Evolutionary conservation across 1,140 invertebrate species (phyloP).

Genomic region (Oedothorax gibbosus): DNA sequence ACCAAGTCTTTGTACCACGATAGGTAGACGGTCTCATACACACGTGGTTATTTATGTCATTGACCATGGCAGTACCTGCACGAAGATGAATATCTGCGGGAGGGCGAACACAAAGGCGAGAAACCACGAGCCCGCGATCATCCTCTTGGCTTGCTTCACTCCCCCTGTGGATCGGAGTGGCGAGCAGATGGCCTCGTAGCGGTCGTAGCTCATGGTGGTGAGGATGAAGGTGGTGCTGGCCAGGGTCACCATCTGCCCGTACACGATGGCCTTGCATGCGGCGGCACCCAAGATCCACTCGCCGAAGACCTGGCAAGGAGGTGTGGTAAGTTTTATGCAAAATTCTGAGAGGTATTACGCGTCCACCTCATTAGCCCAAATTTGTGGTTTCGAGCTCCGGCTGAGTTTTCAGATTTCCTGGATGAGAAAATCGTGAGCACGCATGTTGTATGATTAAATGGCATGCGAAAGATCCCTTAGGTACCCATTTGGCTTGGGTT

Average conservation of each 20-base stretch:
- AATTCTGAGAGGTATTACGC: too few species aligned
- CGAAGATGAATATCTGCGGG: conserved; percentile 71
- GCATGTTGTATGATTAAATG: too few species aligned
- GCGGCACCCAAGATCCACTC: conserved; percentile 69
- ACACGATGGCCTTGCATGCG: conserved; percentile 69
- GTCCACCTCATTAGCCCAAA: too few species aligned
- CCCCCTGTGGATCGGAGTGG: conserved; percentile 67
- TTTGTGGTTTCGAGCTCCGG: too few species aligned
- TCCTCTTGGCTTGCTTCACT: conserved; percentile 64
- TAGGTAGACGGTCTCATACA: too few species aligned
- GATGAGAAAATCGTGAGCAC: too few species aligned
- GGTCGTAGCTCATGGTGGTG: conserved; percentile 70
- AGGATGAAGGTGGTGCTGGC: conserved; percentile 71
- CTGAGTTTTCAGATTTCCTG: too few species aligned
- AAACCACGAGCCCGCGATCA: conserved; percentile 69
- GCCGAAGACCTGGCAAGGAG: conserved; percentile 67
- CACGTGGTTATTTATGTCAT: not conserved
- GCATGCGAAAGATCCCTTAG: too few species aligned
- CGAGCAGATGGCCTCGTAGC: conserved; percentile 70
- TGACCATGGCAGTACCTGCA: conserved; percentile 63
- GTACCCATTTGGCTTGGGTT: too few species aligned
- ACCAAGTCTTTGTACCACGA: too few species aligned
- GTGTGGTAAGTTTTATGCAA: too few species aligned
- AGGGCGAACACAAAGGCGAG: conserved; percentile 69
- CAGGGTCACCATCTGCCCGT: conserved; percentile 69